Evolutionary conservation across 2,113 vertebrate genomes (phyloP).

Genomic region (Edolisoma coerulescens): DNA sequence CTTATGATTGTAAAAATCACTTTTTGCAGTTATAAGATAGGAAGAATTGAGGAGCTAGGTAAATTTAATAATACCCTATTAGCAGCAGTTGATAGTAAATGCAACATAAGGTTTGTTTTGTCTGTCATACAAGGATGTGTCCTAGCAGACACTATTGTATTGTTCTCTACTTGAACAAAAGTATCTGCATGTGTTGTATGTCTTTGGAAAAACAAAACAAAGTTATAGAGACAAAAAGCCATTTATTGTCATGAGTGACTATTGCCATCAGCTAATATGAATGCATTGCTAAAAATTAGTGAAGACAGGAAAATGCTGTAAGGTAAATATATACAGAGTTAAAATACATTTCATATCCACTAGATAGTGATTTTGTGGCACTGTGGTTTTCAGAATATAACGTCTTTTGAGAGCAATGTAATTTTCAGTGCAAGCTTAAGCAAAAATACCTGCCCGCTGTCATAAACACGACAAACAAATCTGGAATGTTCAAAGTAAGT

Average conservation of each 20-base stretch:
- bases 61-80: slow-evolving; percentile 76
- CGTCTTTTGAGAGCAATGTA: slow-evolving; percentile 69
- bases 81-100: slow-evolving; percentile 83
- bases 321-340: slow-evolving; percentile 87
- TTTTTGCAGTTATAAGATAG: slow-evolving; percentile 72
- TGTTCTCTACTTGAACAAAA: slow-evolving; percentile 70
- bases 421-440: slow-evolving; percentile 88
- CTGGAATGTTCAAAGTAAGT: slow-evolving; percentile 85
- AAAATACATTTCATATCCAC: slow-evolving; percentile 80
- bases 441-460: slow-evolving; percentile 74
- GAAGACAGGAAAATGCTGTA: slow-evolving; percentile 81
- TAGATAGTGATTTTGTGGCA: slow-evolving; percentile 80
- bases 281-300: slow-evolving; percentile 78
- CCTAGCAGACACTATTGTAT: slow-evolving; percentile 67
- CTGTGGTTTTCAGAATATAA: slow-evolving; percentile 75
- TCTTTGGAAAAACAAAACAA: slow-evolving; percentile 72
- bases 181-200: slow-evolving; percentile 69
- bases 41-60: slow-evolving; percentile 75
- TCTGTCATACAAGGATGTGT: slow-evolving; percentile 76
- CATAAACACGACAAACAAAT: slow-evolving; percentile 64
- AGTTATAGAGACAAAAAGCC: slow-evolving; percentile 69
- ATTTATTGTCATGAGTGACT: slow-evolving; percentile 67
- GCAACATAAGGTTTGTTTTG: slow-evolving; percentile 84
- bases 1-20: slow-evolving; percentile 68
- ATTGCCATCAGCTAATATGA: slow-evolving; percentile 81